phyloP scores from a whole-genome alignment of 2,797 vertebrate genomes.

The Catamblyrhynchus diadema region DNA sequence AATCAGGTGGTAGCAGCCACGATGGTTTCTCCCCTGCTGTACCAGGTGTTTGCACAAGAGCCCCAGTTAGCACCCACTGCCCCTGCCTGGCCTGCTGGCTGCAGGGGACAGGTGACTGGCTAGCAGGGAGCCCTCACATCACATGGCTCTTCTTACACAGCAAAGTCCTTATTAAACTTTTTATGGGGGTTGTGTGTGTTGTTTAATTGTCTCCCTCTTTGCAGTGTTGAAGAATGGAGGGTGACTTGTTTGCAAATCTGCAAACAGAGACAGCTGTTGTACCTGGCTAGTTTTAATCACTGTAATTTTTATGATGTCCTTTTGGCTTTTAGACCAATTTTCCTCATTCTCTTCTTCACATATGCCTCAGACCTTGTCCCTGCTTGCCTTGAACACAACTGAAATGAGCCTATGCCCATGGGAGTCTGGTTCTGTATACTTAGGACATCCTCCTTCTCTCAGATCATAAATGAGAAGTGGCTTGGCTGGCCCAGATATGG shows the following conservation, averaged over 20 bases:
- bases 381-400: accelerated
- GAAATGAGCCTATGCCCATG: background rate
- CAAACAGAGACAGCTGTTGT: background rate
- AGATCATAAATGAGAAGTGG: background rate
- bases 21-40: accelerated
- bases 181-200: too few species aligned
- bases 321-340: background rate
- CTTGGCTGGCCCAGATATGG: background rate
- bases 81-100: background rate
- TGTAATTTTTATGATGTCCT: background rate
- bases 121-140: background rate
- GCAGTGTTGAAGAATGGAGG: background rate
- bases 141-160: background rate
- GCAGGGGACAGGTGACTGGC: background rate
- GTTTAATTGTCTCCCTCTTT: background rate
- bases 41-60: background rate
- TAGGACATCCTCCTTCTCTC: background rate
- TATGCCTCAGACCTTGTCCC: accelerated
- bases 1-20: background rate
- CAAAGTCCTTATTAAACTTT: background rate
- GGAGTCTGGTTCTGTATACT: background rate
- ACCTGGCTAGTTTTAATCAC: background rate
- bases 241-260: background rate
- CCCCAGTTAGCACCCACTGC: accelerated
- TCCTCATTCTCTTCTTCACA: background rate